Base-by-base conservation (phyloP, 2,888 invertebrate species). In the Limnephilus marmoratus region DNA sequence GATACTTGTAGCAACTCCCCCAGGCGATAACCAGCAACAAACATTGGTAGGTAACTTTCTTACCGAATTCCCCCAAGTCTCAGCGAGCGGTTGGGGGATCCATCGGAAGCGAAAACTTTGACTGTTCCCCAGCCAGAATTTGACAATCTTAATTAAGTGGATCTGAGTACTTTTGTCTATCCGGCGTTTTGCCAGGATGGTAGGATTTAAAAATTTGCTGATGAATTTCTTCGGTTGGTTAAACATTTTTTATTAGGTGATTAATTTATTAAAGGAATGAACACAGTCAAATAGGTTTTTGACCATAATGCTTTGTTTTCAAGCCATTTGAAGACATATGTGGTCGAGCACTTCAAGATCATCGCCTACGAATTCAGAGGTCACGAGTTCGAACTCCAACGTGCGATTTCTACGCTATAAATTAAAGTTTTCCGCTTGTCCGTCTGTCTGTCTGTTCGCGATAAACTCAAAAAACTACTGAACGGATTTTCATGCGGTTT, bases 141-240 rank as follows among this genome's bases (percentile, higher is more conserved):
- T 93, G 92, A 92, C 93, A 93, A 92, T 93, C 93, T 93, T 93
- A 93, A 93, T 93, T 93, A 93, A 93, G 91, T 93, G 83, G 91
- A 93, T 68, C 53, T 24, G 18, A 18, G 53, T 92, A 91, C 90
- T 92, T 91, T 90, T 93, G 85, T 91, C 89, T 90, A 90, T 90
- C 90, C 81, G 85, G 90, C 85, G 90, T 80, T 85, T 85, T 90
- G 29, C 82, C 29, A 34, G 11, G 15, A 86, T 91, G 88, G 82
- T 88, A 37, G 82, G 81, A 91, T 88, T 88, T 86, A 86, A 41
- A 88, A 88, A 82, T 82, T 82, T 53, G 49, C 53, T 53, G 53
- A 34, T 86, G 18, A 86, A 86, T 53, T 87, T 31, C 5, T 87
- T 31, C 15, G 34, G 31, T 29, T 68, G 18, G 31, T 15, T 53